Evolutionary conservation across 2,113 vertebrate genomes (phyloP).

Genomic region (Pipra filicauda): DNA sequence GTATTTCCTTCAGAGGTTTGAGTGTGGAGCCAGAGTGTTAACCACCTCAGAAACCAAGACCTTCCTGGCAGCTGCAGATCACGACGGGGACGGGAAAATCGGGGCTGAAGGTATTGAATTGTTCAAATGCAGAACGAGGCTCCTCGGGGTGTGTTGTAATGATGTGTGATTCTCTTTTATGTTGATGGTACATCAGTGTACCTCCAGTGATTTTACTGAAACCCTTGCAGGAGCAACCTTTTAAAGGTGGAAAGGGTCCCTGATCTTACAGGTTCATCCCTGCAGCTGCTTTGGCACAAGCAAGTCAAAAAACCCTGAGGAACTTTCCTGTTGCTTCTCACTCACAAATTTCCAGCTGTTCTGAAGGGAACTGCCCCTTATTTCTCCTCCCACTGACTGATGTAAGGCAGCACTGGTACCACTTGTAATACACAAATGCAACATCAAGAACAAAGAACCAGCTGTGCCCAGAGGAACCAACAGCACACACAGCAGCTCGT

Average conservation of each 20-base stretch:
- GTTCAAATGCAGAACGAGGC: background rate
- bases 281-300: background rate
- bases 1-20: conserved; percentile 92
- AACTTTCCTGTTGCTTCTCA: background rate
- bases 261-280: background rate
- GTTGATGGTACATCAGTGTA: background rate
- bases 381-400: background rate
- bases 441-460: background rate
- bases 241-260: background rate
- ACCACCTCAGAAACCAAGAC: conserved; percentile 86
- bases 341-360: background rate
- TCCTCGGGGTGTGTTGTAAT: background rate
- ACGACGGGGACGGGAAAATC: conserved; percentile 91
- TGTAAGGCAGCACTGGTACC: background rate
- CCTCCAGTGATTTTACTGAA: background rate
- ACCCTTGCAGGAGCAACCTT: background rate
- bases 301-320: background rate
- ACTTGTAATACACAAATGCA: background rate
- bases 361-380: background rate
- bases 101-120: conserved; percentile 84
- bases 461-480: background rate
- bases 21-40: conserved; percentile 83
- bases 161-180: background rate
- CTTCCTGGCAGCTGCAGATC: conserved; percentile 87
- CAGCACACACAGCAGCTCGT: background rate